A percentile compares a stretch with the other conserved stretches of the same genome.
Evolutionary conservation across 92 coral and sea anemone genomes (phyloP).

Genomic region (Parazoanthus atlanticus): DNA sequence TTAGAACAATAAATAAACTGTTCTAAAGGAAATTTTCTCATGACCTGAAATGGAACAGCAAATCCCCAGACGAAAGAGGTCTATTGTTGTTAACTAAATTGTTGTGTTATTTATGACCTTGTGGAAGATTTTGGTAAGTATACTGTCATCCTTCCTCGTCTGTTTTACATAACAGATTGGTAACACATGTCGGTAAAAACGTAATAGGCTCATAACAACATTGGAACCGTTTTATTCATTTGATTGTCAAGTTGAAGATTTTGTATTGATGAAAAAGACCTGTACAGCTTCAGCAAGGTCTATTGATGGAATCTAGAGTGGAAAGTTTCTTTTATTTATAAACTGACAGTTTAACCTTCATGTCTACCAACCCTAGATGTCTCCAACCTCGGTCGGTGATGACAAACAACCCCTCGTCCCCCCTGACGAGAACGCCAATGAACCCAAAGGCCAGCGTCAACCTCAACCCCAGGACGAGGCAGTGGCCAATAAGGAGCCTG

Average conservation of each 20-base stretch:
- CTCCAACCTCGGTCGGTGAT: conserved; percentile 25
- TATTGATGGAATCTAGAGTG: neutral
- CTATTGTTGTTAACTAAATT: neutral
- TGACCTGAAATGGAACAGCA: too few relatives aligned
- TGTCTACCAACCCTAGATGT: neutral
- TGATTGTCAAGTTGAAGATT: too few relatives aligned
- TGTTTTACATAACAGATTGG: neutral
- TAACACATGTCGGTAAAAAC: neutral
- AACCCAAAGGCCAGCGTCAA: conserved; percentile 48
- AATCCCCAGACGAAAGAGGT: too few relatives aligned
- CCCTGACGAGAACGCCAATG: conserved; percentile 73
- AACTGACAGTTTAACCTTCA: neutral
- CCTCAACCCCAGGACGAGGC: conserved; percentile 34
- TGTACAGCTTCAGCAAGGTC: neutral
- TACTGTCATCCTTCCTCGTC: neutral
- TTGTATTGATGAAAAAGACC: neutral
- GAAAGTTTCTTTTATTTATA: neutral
- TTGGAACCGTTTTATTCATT: neutral
- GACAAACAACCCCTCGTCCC: conserved; percentile 64
- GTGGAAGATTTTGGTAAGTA: neutral
- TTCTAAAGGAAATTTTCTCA: too few relatives aligned
- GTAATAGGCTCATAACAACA: neutral
- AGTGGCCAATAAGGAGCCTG: conserved; percentile 10
- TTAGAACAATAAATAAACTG: too few relatives aligned
- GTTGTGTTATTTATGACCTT: neutral